Evolutionary conservation across 2,888 invertebrate genomes (phyloP).

Genomic region (Ecliptopera silaceata): DNA sequence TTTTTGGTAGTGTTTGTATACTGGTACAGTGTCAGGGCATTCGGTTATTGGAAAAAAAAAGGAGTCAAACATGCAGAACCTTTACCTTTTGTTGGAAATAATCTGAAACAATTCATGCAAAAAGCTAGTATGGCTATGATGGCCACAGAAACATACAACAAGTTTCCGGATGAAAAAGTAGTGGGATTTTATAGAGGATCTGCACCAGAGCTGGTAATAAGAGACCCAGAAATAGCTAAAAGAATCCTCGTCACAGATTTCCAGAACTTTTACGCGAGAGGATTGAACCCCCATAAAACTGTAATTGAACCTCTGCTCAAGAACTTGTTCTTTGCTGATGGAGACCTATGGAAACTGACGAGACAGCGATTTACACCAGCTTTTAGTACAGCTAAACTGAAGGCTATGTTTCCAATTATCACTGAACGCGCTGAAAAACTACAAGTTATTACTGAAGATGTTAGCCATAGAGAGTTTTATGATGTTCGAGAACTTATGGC

Average conservation of each 20-base stretch:
- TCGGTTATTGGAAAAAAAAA: slow-evolving; percentile 65
- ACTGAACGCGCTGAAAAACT: slow-evolving; percentile 66
- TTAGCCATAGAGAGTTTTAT: slow-evolving; percentile 53
- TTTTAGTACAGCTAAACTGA: slow-evolving; percentile 70
- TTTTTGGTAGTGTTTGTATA: slow-evolving; percentile 51
- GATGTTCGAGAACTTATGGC: slow-evolving; percentile 73
- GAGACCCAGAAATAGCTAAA: slow-evolving; percentile 69
- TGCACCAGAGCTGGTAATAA: slow-evolving; percentile 61
- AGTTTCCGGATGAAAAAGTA: slow-evolving; percentile 66
- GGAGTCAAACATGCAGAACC: slow-evolving; percentile 67
- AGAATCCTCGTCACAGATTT: slow-evolving; percentile 66
- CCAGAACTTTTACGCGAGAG: slow-evolving; percentile 62
- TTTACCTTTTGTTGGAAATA: slow-evolving; percentile 60
- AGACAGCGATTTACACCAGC: slow-evolving; percentile 69
- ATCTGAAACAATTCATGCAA: slow-evolving; percentile 57
- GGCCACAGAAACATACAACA: slow-evolving; percentile 60
- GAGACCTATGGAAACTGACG: slow-evolving; percentile 68
- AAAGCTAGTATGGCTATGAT: slow-evolving; percentile 63
- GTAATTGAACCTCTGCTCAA: slow-evolving; percentile 65
- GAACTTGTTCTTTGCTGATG: slow-evolving; percentile 71
- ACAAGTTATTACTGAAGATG: slow-evolving; percentile 57
- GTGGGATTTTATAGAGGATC: slow-evolving; percentile 66
- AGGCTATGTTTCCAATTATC: slow-evolving; percentile 72
- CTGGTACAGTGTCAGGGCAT: slow-evolving; percentile 58
- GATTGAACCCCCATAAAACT: slow-evolving; percentile 59